These are phyloP conservation scores for Morpho helenor DNA, from an alignment of 2,888 invertebrate genomes.

Conservation along the genomic window DNA sequence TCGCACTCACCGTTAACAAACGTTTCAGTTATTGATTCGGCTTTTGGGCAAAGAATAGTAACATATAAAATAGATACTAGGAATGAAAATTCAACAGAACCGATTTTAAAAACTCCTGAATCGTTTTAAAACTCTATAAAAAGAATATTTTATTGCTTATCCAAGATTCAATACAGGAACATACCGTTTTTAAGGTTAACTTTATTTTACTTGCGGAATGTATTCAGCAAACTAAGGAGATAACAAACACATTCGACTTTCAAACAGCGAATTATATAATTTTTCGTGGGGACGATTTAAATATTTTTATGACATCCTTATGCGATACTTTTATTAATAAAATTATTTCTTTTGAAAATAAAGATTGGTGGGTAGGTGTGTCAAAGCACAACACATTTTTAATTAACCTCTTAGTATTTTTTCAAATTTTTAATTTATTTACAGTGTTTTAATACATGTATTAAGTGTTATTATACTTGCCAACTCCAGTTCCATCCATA, in stretches of 20 bases:
- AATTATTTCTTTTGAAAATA: slow-evolving; percentile 29
- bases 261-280: slow-evolving; percentile 26
- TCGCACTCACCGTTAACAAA: slow-evolving; percentile 18
- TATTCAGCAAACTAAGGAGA: slow-evolving; percentile 25
- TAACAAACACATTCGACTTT: slow-evolving; percentile 26
- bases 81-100: background rate
- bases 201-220: slow-evolving; percentile 27
- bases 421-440: no score
- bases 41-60: slow-evolving; percentile 16
- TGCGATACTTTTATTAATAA: slow-evolving; percentile 18
- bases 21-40: slow-evolving; percentile 21
- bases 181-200: slow-evolving; percentile 22
- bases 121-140: background rate
- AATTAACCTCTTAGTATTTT: no score
- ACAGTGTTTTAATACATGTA: no score
- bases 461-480: no score
- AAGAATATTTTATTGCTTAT: slow-evolving; percentile 8
- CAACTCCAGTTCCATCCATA: no score
- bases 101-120: background rate
- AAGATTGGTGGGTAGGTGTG: slow-evolving; percentile 13
- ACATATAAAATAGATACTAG: slow-evolving; percentile 12
- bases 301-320: slow-evolving; percentile 10
- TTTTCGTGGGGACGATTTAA: slow-evolving; percentile 21
- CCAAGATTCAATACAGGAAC: slow-evolving; percentile 13
- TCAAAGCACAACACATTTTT: no score